A percentile compares a stretch with the other conserved stretches of the same genome.
Conservation (phyloP, 2,113 vertebrate genomes). For the Cephalopterus ornatus region DNA sequence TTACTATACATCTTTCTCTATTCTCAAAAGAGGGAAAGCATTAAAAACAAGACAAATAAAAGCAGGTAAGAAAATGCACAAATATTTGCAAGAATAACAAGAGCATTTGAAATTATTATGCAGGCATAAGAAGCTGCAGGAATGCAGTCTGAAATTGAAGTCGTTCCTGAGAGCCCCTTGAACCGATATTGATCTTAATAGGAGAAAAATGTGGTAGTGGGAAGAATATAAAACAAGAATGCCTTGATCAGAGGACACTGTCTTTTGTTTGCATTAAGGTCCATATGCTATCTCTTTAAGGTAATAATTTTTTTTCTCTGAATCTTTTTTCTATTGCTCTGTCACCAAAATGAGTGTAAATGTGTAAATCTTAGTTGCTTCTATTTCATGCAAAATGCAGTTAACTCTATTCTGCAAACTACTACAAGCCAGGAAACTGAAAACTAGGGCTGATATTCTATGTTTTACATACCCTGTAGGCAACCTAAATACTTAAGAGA, state of each 20-base stretch:
- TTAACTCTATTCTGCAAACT: background rate
- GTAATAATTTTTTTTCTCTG: background rate
- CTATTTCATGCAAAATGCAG: background rate
- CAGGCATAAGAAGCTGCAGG: background rate
- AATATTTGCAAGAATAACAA: background rate
- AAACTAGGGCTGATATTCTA: constrained; percentile 10
- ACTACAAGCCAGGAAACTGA: background rate
- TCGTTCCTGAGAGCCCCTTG: background rate
- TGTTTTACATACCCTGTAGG: constrained; percentile 56
- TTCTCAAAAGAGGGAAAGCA: background rate
- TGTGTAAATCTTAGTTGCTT: background rate
- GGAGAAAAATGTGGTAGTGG: background rate
- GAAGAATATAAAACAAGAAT: background rate
- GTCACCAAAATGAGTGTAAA: background rate
- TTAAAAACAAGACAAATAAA: background rate
- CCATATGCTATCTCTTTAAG: background rate
- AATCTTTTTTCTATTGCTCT: background rate
- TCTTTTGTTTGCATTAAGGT: background rate
- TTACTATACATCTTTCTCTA: background rate
- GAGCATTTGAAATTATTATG: background rate
- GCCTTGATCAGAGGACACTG: background rate
- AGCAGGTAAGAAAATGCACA: background rate
- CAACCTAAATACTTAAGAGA: constrained; percentile 57
- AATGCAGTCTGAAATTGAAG: background rate
- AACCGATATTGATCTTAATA: background rate